Evolutionary conservation across 1,140 invertebrate species (phyloP).

Genomic region (Schlechtendalia chinensis): DNA sequence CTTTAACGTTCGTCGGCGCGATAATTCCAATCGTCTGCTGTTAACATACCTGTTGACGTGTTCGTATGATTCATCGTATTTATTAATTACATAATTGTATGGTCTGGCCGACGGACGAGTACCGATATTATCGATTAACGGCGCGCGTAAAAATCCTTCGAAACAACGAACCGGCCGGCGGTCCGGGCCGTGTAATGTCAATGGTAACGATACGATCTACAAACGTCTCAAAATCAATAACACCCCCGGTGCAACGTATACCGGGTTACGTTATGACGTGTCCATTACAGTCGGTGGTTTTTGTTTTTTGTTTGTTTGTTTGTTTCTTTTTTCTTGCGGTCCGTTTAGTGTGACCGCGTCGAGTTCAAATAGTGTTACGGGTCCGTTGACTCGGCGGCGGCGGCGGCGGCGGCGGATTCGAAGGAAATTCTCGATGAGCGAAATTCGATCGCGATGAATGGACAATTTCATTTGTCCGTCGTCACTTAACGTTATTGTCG

Average conservation of each 20-base stretch:
- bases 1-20: neutral
- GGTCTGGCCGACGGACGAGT: neutral
- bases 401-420: neutral
- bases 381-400: neutral
- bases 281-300: no score
- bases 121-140: constrained; percentile 21
- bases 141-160: neutral
- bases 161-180: neutral
- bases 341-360: neutral
- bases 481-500: constrained; percentile 17
- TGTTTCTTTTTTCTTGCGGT: no score
- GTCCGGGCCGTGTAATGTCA: neutral
- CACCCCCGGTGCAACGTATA: no score
- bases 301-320: no score
- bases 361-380: constrained; percentile 3
- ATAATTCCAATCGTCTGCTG: neutral
- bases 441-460: neutral
- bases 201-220: neutral
- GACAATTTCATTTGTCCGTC: neutral
- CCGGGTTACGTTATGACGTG: no score
- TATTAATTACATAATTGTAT: constrained; percentile 20
- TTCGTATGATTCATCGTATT: constrained; percentile 1
- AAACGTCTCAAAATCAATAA: constrained; percentile 1
- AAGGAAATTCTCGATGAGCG: neutral
- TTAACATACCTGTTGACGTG: neutral